A percentile compares a stretch with the other conserved stretches of the same genome.
These are phyloP conservation scores for Andrena marginata DNA, from an alignment of 2,888 invertebrate genomes.

Conservation along the genomic window DNA sequence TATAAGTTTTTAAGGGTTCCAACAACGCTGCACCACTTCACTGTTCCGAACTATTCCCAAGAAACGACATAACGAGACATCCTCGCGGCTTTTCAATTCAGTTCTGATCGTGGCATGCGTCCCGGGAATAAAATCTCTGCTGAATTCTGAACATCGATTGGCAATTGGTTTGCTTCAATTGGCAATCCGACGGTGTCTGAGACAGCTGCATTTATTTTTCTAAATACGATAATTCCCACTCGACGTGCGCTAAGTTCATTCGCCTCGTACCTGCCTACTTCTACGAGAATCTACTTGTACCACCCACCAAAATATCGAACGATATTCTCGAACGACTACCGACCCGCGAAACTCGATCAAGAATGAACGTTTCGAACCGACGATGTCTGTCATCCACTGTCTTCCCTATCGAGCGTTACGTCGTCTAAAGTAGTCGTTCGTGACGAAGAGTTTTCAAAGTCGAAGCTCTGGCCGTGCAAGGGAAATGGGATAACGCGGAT, in stretches of 20 bases:
- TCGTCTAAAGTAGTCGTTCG: conserved; percentile 22
- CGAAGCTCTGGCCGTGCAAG: conserved; percentile 18
- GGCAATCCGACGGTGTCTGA: background rate
- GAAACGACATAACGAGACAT: no score
- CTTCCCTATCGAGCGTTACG: conserved; percentile 30
- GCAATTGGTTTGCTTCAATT: background rate
- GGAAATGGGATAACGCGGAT: conserved; percentile 56
- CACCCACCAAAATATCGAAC: background rate
- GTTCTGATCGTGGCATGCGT: no score
- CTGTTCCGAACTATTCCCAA: no score
- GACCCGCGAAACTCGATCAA: background rate
- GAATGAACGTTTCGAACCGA: conserved; percentile 1
- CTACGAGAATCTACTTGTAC: background rate
- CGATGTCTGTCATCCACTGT: conserved; percentile 20
- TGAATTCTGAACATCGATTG: no score
- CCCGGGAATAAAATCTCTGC: no score
- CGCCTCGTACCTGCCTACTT: no score
- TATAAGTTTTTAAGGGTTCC: no score
- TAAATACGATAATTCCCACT: background rate
- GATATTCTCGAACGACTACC: background rate
- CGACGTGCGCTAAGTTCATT: background rate
- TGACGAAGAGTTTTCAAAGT: conserved; percentile 33
- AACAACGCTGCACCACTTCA: no score
- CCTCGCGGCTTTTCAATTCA: no score
- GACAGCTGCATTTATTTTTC: background rate